Evolutionary conservation across 2,888 invertebrate genomes (phyloP), one percentile per base, ranked within the genome.

Genomic region (Drosophila histrio): DNA sequence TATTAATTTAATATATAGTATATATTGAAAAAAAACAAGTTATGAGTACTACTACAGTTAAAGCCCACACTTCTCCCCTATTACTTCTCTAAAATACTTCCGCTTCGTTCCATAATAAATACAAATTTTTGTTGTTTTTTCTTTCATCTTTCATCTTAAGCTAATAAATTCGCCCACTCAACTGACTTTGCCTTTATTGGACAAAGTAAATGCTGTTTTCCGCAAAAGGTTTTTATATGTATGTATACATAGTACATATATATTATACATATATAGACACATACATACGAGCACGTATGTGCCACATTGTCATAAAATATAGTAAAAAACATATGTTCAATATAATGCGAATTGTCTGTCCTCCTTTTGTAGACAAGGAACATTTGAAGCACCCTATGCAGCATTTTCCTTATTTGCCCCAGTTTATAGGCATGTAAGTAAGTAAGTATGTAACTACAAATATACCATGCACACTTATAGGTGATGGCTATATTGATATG

Each of bases 401-500:
- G 60, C 64, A 71, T 61, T 58, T 71, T 30, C 58, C 70, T 39
- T 61, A 71, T 44, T 66, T 82, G 81, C 56, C 61, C 81, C 70
- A 81, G 61, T 67, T 84, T 67, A 60, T 36, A 47, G 22, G n/a
- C 19, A 43, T 24, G n/a, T 17, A 11, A 28, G 15, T 49, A 22
- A 38, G 22, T 60, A 15, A 36, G 32, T 32, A 32, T 3, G 1
- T 32, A 17, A 5, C 6, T 13, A 34, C 49, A 36, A 26, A 3
- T 15, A 17, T 17, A 26, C 44, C 13, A 15, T 32, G 13, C 39
- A 32, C 32, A 24, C 19, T 30, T 19, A 43, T 59, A 67, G 54
- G 52, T 81, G 66, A 77, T 82, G 72, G 67, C 60, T 70, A 69
- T 82, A 82, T 82, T 84, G 81, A 84, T 79, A 75, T 77, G 74